Conservation (phyloP, 1,140 invertebrate genomes). For the Chrysomallon squamiferum region DNA sequence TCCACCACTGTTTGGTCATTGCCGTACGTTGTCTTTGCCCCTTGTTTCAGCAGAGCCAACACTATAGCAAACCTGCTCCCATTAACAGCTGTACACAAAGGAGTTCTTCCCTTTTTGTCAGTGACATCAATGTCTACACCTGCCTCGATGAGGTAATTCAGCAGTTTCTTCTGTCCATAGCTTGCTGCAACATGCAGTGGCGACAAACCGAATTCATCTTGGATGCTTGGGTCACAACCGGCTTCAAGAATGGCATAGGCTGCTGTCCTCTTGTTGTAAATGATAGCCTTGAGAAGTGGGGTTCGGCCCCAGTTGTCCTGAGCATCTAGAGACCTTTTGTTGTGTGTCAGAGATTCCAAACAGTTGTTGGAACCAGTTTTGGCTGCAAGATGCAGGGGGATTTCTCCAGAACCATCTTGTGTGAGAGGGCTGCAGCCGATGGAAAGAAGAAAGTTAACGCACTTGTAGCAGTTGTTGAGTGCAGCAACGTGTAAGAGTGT, state of each 20-base stretch:
- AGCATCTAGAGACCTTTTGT: not conserved
- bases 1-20: not conserved
- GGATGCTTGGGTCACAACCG: not conserved
- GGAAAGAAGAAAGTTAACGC: not conserved
- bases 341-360: not conserved
- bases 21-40: not conserved
- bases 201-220: not conserved
- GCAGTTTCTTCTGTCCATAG: not conserved
- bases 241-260: not conserved
- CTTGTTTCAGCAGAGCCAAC: not conserved
- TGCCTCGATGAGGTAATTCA: not conserved
- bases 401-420: not conserved
- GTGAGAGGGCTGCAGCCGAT: not conserved
- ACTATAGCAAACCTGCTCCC: not conserved
- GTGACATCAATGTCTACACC: not conserved
- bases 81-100: not conserved
- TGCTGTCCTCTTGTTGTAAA: not conserved
- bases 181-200: not conserved
- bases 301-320: not conserved
- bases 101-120: not conserved
- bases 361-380: not conserved
- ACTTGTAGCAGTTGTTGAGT: not conserved
- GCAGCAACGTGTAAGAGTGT: not conserved
- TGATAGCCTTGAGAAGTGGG: not conserved
- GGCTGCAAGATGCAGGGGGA: not conserved